phyloP scores from a whole-genome alignment of 35 echinoderm and acorn worm species.

The Ophiothrix spiculata region DNA sequence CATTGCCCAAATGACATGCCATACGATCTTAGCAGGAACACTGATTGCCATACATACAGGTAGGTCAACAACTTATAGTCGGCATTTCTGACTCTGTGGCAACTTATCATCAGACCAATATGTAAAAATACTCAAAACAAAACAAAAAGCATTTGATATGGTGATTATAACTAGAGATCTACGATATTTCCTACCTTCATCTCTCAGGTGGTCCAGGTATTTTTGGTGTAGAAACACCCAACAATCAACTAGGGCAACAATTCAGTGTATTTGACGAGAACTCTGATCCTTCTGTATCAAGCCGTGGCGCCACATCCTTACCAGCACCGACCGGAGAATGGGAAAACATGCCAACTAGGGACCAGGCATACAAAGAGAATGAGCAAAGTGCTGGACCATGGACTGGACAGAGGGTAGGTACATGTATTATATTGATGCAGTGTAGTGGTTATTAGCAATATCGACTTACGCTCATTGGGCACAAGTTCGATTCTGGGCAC shows the following conservation, averaged over 20 bases:
- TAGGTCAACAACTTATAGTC: no score
- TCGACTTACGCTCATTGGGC: no score
- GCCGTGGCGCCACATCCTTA: background rate
- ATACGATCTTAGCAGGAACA: no score
- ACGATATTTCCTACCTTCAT: background rate
- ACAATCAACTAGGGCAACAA: slow-evolving; percentile 16
- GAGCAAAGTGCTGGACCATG: slow-evolving; percentile 47
- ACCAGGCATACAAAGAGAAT: slow-evolving; percentile 69
- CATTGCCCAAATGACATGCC: no score
- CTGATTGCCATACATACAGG: no score
- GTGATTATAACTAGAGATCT: background rate
- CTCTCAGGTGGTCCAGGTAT: slow-evolving; percentile 35
- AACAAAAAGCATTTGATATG: background rate
- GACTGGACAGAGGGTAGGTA: slow-evolving; percentile 73
- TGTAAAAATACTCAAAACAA: no score
- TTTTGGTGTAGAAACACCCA: background rate
- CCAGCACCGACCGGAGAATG: slow-evolving; percentile 38
- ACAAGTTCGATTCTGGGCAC: no score
- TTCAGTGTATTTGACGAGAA: slow-evolving; percentile 71
- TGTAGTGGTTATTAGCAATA: background rate
- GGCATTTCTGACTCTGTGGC: no score
- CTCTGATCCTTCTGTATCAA: background rate
- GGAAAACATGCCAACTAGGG: slow-evolving; percentile 31
- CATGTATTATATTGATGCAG: no score
- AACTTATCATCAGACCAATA: no score